Conservation (phyloP, 1,140 invertebrate species). For the Drosophila pseudoananassae region DNA sequence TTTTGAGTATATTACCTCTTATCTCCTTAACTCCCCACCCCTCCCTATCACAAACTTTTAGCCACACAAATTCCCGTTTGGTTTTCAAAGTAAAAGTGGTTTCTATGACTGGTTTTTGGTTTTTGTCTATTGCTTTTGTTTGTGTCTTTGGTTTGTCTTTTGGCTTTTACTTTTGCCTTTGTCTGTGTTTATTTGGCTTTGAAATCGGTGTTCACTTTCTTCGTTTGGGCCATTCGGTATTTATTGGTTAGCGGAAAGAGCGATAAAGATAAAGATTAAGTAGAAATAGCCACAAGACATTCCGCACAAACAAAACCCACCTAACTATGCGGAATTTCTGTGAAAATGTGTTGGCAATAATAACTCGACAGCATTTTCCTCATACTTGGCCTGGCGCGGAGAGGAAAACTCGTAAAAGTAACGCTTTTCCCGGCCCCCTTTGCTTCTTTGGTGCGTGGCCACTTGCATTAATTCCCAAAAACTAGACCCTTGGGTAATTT, state of each 20-base stretch:
- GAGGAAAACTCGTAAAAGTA: conserved; percentile 7
- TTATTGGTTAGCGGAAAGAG: conserved; percentile 10
- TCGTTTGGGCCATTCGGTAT: conserved; percentile 1
- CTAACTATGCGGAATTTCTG: conserved; percentile 10
- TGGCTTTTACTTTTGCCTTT: conserved; percentile 12
- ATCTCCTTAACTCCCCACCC: not conserved
- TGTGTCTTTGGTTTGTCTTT: not conserved
- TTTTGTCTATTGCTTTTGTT: conserved; percentile 7
- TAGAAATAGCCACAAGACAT: not conserved
- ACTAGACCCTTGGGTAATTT: conserved; percentile 55
- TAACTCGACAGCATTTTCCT: conserved; percentile 34
- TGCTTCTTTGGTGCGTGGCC: conserved; percentile 7
- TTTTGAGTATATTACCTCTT: not conserved
- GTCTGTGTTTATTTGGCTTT: conserved; percentile 17
- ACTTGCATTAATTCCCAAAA: conserved; percentile 10
- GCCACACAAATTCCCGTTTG: conserved; percentile 1
- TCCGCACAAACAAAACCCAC: not conserved
- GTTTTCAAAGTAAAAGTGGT: conserved; percentile 26
- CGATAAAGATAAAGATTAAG: conserved; percentile 2
- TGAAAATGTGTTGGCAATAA: conserved; percentile 33
- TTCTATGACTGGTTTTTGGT: conserved; percentile 16
- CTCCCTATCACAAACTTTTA: not conserved
- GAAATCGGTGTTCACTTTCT: conserved; percentile 17
- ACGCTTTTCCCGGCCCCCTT: conserved; percentile 10
- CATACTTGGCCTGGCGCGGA: not conserved